Percentiles rank a stretch among this genome's conserved stretches.
Conservation (phyloP, 2,797 vertebrate genomes). For the Cirrhinus mrigala region DNA sequence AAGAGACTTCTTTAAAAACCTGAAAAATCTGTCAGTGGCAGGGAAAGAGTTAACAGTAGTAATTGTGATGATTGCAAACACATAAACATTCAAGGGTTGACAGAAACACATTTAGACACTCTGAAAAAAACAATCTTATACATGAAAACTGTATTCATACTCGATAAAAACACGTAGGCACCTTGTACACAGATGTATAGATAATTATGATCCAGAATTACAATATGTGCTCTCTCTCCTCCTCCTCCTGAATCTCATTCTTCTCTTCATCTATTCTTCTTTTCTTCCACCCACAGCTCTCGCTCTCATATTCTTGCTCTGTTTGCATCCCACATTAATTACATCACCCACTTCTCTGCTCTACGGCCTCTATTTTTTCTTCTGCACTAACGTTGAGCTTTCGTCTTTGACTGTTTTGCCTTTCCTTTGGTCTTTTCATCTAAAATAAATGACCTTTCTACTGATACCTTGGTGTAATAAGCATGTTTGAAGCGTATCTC, state of each 20-base stretch:
- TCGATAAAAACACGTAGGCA: conserved; percentile 7
- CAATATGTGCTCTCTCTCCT: conserved; percentile 10
- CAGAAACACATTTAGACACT: background rate
- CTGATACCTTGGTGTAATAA: background rate
- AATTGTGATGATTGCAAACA: background rate
- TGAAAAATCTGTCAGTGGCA: background rate
- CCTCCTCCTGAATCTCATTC: background rate
- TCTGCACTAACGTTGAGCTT: background rate
- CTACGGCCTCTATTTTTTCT: background rate
- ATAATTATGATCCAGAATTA: conserved; percentile 36
- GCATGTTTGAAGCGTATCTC: background rate
- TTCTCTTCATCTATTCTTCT: conserved; percentile 6
- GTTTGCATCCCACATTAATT: conserved; percentile 36
- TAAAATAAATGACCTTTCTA: background rate
- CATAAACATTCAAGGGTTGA: background rate
- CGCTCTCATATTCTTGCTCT: background rate
- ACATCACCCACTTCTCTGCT: conserved; percentile 3
- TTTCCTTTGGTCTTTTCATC: background rate
- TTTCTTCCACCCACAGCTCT: conserved; percentile 22
- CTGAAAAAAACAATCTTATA: background rate
- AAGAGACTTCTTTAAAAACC: background rate
- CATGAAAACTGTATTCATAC: background rate
- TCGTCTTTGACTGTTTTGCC: background rate
- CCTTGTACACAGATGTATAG: conserved; percentile 19
- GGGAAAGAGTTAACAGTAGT: background rate